These are phyloP conservation scores for Conomelus anceps DNA, from an alignment of 2,888 invertebrate species.

Conservation along the genomic window DNA sequence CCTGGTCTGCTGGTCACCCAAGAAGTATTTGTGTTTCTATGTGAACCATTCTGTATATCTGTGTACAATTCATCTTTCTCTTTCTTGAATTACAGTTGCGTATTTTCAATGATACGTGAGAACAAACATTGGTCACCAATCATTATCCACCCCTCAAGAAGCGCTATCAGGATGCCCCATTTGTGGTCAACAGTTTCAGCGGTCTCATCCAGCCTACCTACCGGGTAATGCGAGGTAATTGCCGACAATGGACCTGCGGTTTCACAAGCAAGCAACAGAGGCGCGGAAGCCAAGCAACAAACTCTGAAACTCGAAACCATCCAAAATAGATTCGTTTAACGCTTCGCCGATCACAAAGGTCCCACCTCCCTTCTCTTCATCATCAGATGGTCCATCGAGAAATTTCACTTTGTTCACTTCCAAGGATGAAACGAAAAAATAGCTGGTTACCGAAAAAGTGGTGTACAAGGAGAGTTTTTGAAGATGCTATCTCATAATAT, in stretches of 20 bases:
- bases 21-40: too few species aligned
- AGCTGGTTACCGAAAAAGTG: too few species aligned
- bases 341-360: background rate
- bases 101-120: background rate
- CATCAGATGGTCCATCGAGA: background rate
- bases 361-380: background rate
- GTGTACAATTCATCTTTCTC: too few species aligned
- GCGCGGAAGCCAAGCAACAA: background rate
- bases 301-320: background rate
- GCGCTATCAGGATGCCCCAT: background rate
- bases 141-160: background rate
- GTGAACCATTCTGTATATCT: too few species aligned
- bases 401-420: background rate
- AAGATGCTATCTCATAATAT: too few species aligned
- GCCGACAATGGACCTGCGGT: background rate
- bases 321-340: background rate
- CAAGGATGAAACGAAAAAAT: background rate
- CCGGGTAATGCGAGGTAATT: background rate
- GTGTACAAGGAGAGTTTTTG: background rate
- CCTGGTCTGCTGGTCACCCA: too few species aligned
- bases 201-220: too few species aligned
- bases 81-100: background rate
- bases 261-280: background rate
- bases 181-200: background rate
- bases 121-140: background rate